These are phyloP conservation scores for Drepanosiphum platanoidis DNA, from an alignment of 2,888 invertebrate genomes.

Conservation along the genomic window DNA sequence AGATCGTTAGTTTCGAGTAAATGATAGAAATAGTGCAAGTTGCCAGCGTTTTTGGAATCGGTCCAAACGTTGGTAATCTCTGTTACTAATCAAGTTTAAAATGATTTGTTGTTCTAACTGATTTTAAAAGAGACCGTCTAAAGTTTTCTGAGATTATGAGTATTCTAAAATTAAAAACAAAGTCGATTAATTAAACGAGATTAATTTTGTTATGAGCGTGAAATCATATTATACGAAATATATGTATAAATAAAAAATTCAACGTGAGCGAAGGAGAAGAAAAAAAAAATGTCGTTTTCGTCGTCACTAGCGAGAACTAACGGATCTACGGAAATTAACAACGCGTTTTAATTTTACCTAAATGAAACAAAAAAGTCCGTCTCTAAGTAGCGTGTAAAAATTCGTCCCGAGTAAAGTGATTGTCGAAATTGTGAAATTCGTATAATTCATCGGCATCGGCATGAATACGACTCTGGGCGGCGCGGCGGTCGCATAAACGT, in stretches of 20 bases:
- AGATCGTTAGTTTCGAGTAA: conserved; percentile 37
- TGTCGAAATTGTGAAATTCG: background rate
- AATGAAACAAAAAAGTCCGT: no score
- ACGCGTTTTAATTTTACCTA: background rate
- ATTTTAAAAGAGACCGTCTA: conserved; percentile 48
- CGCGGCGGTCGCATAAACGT: conserved; percentile 21
- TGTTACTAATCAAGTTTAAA: conserved; percentile 51
- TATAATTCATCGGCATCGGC: conserved; percentile 6
- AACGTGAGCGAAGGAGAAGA: no score
- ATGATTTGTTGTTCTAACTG: conserved; percentile 53
- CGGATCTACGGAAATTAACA: background rate
- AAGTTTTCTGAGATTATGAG: conserved; percentile 44
- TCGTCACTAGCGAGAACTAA: background rate
- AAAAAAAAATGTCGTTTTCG: conserved; percentile 4
- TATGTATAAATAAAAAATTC: background rate
- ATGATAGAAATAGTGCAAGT: conserved; percentile 23
- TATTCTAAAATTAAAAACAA: conserved; percentile 50
- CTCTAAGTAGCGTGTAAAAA: no score
- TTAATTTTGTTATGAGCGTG: conserved; percentile 37
- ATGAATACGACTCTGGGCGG: conserved; percentile 13
- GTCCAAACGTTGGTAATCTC: conserved; percentile 45
- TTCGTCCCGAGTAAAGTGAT: no score
- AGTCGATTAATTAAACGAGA: conserved; percentile 30
- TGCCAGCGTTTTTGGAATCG: conserved; percentile 33
- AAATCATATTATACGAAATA: conserved; percentile 2